These are phyloP conservation scores for Bellardia bayeri DNA, from an alignment of 2,888 invertebrate genomes.

Conservation along the genomic window DNA sequence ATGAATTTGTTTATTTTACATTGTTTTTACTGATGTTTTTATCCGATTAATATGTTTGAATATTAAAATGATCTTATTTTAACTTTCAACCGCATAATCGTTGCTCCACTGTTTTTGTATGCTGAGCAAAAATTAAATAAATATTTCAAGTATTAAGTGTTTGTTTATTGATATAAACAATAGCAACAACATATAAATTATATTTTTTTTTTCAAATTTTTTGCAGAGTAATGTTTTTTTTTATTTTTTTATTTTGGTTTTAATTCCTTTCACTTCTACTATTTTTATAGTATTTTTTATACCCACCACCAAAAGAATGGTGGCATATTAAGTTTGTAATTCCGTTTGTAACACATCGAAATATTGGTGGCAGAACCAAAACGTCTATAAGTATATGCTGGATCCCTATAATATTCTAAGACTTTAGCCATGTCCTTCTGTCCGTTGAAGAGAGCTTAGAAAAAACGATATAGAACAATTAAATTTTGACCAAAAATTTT, in stretches of 20 bases:
- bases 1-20: no score
- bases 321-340: no score
- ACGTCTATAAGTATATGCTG: background rate
- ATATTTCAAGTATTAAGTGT: background rate
- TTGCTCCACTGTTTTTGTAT: background rate
- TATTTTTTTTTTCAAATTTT: background rate
- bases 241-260: background rate
- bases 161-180: conserved; percentile 2
- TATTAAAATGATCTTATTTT: no score
- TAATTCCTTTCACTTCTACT: background rate
- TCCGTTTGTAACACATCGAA: no score
- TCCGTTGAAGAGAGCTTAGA: no score
- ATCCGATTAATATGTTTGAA: no score
- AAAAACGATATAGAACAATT: background rate
- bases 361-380: no score
- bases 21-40: no score
- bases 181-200: background rate
- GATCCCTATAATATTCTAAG: background rate
- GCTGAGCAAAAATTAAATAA: background rate
- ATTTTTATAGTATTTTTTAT: conserved; percentile 1
- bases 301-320: no score
- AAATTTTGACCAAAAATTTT: background rate
- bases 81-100: no score
- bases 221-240: background rate
- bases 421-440: no score